phyloP scores from a whole-genome alignment of 2,888 invertebrate species.

The Meiosimyza platycephala region DNA sequence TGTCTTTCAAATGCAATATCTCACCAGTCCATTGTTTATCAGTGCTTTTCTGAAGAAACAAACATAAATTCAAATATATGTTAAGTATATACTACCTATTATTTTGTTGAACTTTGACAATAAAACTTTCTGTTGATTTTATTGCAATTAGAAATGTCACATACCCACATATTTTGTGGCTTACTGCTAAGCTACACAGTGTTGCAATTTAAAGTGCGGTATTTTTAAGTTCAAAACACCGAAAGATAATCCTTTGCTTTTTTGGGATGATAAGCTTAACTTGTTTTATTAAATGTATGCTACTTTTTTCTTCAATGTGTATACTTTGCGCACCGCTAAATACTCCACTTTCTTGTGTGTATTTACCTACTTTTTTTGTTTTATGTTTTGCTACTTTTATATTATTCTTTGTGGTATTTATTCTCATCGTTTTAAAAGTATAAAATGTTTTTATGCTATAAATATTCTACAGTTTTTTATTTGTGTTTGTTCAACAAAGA shows the following conservation, averaged over 20 bases:
- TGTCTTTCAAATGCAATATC: no score
- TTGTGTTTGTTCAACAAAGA: slow-evolving; percentile 39
- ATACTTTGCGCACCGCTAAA: slow-evolving; percentile 10
- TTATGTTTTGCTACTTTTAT: slow-evolving; percentile 39
- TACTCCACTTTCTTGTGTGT: slow-evolving; percentile 10
- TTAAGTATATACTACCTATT: no score
- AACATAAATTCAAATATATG: no score
- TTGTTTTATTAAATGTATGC: slow-evolving; percentile 24
- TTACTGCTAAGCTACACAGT: slow-evolving; percentile 17
- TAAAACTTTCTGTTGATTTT: not conserved
- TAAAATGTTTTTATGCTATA: slow-evolving; percentile 26
- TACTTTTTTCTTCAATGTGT: slow-evolving; percentile 11
- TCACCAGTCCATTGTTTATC: no score
- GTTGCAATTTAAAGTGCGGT: no score
- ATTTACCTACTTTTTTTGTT: slow-evolving; percentile 17
- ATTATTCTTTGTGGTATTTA: slow-evolving; percentile 40
- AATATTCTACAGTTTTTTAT: slow-evolving; percentile 50
- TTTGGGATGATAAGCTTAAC: slow-evolving; percentile 15
- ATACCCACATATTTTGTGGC: not conserved
- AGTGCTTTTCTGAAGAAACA: no score
- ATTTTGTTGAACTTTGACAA: no score
- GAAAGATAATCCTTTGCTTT: slow-evolving; percentile 14
- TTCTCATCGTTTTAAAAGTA: slow-evolving; percentile 28
- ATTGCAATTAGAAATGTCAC: not conserved
- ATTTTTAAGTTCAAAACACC: no score